phyloP scores from a whole-genome alignment of 2,797 vertebrate genomes.

The Aselliscus stoliczkanus region DNA sequence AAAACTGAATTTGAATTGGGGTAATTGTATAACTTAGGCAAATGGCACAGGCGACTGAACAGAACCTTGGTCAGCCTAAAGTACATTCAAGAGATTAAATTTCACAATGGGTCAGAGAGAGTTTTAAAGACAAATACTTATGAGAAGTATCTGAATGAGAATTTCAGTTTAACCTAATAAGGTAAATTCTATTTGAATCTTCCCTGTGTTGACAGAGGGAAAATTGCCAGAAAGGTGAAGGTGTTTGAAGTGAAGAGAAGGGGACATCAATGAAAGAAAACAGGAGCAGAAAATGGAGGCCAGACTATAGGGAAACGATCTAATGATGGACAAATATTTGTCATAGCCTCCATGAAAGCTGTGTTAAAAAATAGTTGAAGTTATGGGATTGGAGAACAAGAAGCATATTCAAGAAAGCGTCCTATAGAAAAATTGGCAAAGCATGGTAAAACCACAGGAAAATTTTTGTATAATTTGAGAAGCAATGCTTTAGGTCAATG shows the following conservation, averaged over 20 bases:
- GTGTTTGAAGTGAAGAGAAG: background rate
- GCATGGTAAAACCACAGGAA: background rate
- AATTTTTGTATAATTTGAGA: background rate
- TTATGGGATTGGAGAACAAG: background rate
- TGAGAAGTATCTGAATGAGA: background rate
- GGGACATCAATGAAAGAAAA: background rate
- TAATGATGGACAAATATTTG: background rate
- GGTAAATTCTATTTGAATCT: background rate
- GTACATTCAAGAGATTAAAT: background rate
- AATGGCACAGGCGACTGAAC: background rate
- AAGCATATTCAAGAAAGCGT: background rate
- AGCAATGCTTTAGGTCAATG: background rate
- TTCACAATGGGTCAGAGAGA: background rate
- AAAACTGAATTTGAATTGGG: background rate
- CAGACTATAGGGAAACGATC: background rate
- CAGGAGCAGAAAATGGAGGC: background rate
- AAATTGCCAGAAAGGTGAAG: background rate
- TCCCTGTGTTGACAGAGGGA: background rate
- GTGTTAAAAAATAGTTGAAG: background rate
- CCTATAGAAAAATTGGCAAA: background rate
- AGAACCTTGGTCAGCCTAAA: background rate
- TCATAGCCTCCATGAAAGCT: background rate
- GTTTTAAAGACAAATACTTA: conserved; percentile 8
- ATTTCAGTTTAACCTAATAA: conserved; percentile 5
- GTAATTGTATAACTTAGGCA: background rate